Base-by-base conservation (phyloP, 2,797 vertebrate species). In the Ciconia nigra region DNA sequence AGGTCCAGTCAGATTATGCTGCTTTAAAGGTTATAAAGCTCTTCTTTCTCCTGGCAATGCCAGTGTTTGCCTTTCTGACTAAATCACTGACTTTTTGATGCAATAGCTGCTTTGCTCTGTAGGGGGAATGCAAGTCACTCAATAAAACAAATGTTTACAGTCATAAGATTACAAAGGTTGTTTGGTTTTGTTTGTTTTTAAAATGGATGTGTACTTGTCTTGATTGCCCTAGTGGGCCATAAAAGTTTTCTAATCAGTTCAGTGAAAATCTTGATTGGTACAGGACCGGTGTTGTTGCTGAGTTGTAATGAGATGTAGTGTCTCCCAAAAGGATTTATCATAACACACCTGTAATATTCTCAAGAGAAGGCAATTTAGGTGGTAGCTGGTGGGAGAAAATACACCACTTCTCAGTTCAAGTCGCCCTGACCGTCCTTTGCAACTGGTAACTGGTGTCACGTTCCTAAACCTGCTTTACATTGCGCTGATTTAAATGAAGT, bases 71-170 rank as follows among this genome's bases (percentile, higher is more conserved):
- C 77, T 96, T 98, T 95, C 93, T 93, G 54, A 59, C 55, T 79
- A 93, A 92, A 91, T 95, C 58, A 96, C 90, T 82, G 83, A 88
- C 77, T 83, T 86, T 93, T 95, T 7, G n/a, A 91, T 79, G 63
- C 46, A 95, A 78, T 51, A 88, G 84, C 93, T 87, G 65, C 62
- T 93, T 78, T 78, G 35, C 91, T 97, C 72, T 31, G 7, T 41
- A 94, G 74, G 26, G 49, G 66, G 57, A 95, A 97, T 29, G 42
- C 72, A 97, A 97, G 88, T 97, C 90, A 93, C 91, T 96, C 96
- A 97, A 86, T 90, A 94, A 97, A 98, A 96, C 44, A 74, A 97
- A 65, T 93, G 82, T 93, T 96, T 97, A 80, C 91, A 82, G 59
- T 88, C 39, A 65, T 93, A 82, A 95, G 55, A 96, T 79, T 58